Evolutionary conservation across 37 sponge, comb jelly and placozoan genomes (phyloP).

Genomic region (Lycopodina hypogea): DNA sequence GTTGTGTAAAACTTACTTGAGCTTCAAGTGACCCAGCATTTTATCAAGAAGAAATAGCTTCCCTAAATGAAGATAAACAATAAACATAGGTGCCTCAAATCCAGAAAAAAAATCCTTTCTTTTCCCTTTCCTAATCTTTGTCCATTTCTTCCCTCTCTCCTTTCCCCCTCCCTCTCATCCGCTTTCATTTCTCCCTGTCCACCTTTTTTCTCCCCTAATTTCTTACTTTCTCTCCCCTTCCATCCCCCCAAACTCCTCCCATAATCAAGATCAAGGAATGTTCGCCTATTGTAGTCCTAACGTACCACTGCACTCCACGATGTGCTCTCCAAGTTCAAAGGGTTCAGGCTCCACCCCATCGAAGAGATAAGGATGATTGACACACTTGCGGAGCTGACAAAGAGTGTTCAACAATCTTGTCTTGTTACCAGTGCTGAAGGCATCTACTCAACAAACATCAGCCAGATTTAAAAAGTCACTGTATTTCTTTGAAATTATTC

Average conservation of each 20-base stretch:
- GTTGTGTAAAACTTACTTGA: conserved; percentile 9
- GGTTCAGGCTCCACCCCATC: conserved; percentile 93
- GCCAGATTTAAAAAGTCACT: neutral
- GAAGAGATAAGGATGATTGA: conserved; percentile 93
- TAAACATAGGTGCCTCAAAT: neutral
- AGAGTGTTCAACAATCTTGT: conserved; percentile 81
- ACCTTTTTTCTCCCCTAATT: no score
- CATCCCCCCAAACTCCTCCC: no score
- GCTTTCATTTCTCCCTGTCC: no score
- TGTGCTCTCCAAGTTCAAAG: conserved; percentile 88
- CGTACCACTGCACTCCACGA: conserved; percentile 80
- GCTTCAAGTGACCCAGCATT: conserved; percentile 57
- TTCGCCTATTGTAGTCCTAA: neutral
- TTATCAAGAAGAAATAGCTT: conserved; percentile 70
- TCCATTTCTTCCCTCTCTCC: neutral
- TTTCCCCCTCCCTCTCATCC: no score
- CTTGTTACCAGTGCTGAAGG: conserved; percentile 60
- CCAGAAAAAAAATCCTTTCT: neutral
- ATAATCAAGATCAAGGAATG: no score
- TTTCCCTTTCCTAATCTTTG: neutral
- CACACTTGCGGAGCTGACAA: conserved; percentile 87
- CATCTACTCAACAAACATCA: conserved; percentile 25
- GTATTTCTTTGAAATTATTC: neutral
- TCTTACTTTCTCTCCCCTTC: no score
- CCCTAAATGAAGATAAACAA: conserved; percentile 22